Conservation (phyloP, 2,113 vertebrate species). For the Bufo bufo region DNA sequence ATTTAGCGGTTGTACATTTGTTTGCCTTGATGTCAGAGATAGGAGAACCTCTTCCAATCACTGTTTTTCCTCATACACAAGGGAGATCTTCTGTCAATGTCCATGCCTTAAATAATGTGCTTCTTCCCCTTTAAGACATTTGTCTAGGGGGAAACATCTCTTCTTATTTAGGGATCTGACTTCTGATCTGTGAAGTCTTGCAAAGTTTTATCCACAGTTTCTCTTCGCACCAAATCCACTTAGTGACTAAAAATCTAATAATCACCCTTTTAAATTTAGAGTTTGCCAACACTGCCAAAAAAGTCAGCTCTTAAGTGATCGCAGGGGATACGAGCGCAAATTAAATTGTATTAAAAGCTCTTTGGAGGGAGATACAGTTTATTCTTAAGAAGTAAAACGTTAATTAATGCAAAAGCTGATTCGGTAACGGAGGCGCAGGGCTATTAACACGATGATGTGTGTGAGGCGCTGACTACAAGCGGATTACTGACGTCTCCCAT, state of each 20-base stretch:
- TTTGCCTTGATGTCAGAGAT: no score
- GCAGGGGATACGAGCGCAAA: neutral
- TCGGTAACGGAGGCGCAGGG: neutral
- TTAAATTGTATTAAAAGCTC: slow-evolving; percentile 32
- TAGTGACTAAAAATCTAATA: slow-evolving; percentile 46
- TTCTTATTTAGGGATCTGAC: slow-evolving; percentile 2
- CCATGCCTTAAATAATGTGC: neutral
- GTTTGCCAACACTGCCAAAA: slow-evolving; percentile 38
- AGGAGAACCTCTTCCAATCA: no score
- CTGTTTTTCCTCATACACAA: no score
- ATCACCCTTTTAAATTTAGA: slow-evolving; percentile 41
- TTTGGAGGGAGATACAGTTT: slow-evolving; percentile 14
- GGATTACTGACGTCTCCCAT: neutral
- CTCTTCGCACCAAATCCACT: slow-evolving; percentile 35
- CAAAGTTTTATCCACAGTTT: slow-evolving; percentile 20
- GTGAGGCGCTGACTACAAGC: neutral
- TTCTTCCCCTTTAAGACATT: neutral
- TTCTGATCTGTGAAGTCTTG: slow-evolving; percentile 16
- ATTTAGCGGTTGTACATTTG: no score
- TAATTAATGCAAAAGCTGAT: slow-evolving; percentile 22
- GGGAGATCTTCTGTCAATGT: no score
- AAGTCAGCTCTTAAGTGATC: slow-evolving; percentile 17
- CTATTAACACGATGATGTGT: neutral
- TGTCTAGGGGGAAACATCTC: neutral
- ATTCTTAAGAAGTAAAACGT: slow-evolving; percentile 17